These are phyloP conservation scores for Oscheius sp. DNA, from an alignment of 2,888 invertebrate genomes.

Conservation along the genomic window DNA sequence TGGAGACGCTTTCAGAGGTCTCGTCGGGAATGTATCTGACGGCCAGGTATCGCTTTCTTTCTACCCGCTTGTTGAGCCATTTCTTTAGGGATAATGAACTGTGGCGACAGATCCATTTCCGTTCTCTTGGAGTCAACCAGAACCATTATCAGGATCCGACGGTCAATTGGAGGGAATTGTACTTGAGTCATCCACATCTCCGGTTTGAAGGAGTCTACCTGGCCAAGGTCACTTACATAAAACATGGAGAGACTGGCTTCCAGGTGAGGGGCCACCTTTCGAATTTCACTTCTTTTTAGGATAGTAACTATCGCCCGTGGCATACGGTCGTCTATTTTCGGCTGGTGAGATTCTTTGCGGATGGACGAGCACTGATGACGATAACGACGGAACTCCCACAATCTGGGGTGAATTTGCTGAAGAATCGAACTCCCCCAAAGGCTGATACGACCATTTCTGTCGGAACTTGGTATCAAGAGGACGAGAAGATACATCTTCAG, in stretches of 20 bases:
- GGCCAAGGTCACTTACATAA: conserved; percentile 23
- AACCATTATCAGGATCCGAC: not conserved
- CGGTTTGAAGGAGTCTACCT: conserved; percentile 27
- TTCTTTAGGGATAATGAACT: conserved; percentile 28
- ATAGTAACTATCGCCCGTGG: conserved; percentile 29
- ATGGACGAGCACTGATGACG: conserved; percentile 24
- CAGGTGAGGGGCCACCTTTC: conserved; percentile 8
- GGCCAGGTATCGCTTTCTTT: not conserved
- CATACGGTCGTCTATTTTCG: conserved; percentile 27
- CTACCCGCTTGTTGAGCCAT: too few species aligned
- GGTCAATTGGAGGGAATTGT: conserved; percentile 12
- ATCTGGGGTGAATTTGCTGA: conserved; percentile 1
- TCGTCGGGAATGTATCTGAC: conserved; percentile 19
- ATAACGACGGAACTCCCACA: conserved; percentile 19
- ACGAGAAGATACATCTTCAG: not conserved
- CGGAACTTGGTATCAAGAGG: conserved; percentile 29
- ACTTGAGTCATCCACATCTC: conserved; percentile 28
- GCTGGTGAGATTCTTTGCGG: conserved; percentile 21
- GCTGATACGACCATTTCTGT: not conserved
- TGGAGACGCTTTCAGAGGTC: conserved; percentile 23
- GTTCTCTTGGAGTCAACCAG: conserved; percentile 3
- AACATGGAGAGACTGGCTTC: conserved; percentile 22
- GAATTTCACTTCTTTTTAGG: not conserved
- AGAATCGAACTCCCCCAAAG: not conserved
- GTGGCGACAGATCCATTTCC: conserved; percentile 10